Base-by-base conservation (phyloP, 2,888 invertebrate genomes). In the Gortyna flavago region DNA sequence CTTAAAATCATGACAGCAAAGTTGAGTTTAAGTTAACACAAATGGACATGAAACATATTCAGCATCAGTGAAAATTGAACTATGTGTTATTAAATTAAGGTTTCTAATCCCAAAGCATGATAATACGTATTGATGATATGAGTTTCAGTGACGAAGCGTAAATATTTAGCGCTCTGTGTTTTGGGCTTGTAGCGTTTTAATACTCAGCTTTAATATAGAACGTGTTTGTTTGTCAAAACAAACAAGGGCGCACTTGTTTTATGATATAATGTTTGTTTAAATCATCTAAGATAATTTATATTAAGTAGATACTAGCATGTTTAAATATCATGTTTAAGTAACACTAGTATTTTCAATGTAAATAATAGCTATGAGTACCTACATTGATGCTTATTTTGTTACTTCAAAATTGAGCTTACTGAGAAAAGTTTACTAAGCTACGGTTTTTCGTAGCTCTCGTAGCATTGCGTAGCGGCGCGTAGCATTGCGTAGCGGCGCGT, bases 161-260 rank as follows among this genome's bases (percentile, higher is more conserved):
- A 83, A 78, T 83, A 78, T 86, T 75, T 66, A 72, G 44, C 16
- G 29, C 13, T 57, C 16, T 72, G 68, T 73, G 71, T 71, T 62
- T 83, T 71, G 61, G 35, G 77, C 44, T 62, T 59, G 59, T 32
- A 72, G 48, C 57, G 48, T 35, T 76, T 66, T 81, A 72, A 61
- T 84, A 57, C n/a, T 35, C n/a, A 51, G 54, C 35, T 85, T 71
- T 79, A 59, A 74, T 70, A 62, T 57, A 62, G 11, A 72, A 18
- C 29, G 59, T 54, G 59, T 68, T 71, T 44, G 51, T 83, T 68
- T 38, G 25, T 35, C 25, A 66, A 69, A 66, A 68, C 25, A 64
- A 77, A 78, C 38, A 64, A 32, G n/a, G 29, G 25, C 62, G 2
- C 44, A n/a, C 74, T 25, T 84, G 5, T 38, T 75, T 51, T 70